phyloP scores from a whole-genome alignment of 2,113 vertebrate species.

The Pholis gunnellus region DNA sequence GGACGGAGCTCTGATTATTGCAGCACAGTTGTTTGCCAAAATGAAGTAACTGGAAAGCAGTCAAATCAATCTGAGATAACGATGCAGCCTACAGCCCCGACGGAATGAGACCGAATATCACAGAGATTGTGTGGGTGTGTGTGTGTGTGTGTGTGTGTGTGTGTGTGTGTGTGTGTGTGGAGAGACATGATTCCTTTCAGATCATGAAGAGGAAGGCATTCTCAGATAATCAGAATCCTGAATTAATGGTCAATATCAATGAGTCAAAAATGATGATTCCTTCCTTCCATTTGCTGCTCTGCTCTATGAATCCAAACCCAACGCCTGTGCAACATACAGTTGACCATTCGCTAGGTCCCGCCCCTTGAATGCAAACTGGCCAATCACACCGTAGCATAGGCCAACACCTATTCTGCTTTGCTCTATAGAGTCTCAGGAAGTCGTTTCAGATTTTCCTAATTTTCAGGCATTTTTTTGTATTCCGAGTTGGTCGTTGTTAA shows the following conservation, averaged over 20 bases:
- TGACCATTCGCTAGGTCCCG: not conserved
- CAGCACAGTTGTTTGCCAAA: conserved; percentile 56
- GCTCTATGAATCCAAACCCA: conserved; percentile 4
- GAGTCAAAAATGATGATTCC: not conserved
- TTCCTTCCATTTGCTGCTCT: not conserved
- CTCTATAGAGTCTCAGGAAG: too few relatives aligned
- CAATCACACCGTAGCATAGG: not conserved
- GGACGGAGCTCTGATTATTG: conserved; percentile 49
- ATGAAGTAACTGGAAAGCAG: conserved; percentile 55
- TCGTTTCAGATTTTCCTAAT: too few relatives aligned
- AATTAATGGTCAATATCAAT: conserved; percentile 17
- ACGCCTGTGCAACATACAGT: not conserved
- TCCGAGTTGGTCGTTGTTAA: not conserved
- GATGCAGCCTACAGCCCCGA: conserved; percentile 23
- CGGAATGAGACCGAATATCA: conserved; percentile 22
- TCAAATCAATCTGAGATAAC: conserved; percentile 54
- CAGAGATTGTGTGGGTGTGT: conserved; percentile 2
- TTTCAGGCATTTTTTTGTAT: too few relatives aligned
- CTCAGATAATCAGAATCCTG: not conserved
- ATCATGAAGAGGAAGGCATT: not conserved
- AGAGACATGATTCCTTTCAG: conserved; percentile 22
- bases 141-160: not conserved
- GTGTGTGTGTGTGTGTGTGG: not conserved
- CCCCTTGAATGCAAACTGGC: not conserved
- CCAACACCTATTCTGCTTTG: too few relatives aligned